Evolutionary conservation across 1,140 invertebrate genomes (phyloP), one percentile per base, ranked within the genome.

Genomic region (Bradynema listronoti): DNA sequence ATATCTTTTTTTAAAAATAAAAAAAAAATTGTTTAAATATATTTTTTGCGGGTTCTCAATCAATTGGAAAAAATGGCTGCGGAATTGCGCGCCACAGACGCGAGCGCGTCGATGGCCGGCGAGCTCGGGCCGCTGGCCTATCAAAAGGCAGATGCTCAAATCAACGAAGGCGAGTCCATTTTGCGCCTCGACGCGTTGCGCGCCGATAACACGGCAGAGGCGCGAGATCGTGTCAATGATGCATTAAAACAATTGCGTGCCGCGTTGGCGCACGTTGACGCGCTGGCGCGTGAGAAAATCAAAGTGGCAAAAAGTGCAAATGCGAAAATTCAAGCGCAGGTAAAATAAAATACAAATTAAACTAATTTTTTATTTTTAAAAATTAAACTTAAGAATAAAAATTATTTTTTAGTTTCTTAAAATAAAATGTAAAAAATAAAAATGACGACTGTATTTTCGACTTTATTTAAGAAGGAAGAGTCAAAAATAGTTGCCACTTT

Each of bases 61-160:
- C 74, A 77, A 63, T 63, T 77, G 16, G 52, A 57, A 25, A 61
- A 71, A 61, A 77, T 77, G 75, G 43, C 33, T 5, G 47, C 36
- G 16, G 52, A 32, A 61, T 68, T 56, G 51, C 66, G 53, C 22
- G n/a, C n/a, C n/a, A n/a, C 58, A 39, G 65, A 64, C 46, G 73
- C 73, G 27, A 71, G 61, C 51, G 66, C 60, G 6, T 59, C 74
- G 24, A 69, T 77, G 53, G 75, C 74, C 5, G 76, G 71, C 29
- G 74, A 77, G 54, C 43, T 77, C 19, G 72, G 59, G 4, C 41
- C 58, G 7, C 29, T 62, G 1, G 62, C 60, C 0, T 19, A 47
- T 24, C 58, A 64, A 65, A 64, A 64, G 41, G 19, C 39, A 32
- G 33, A 52, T 33, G 47, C 65, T 4, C 24, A 76, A 3, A 75